Percentiles rank a stretch among this genome's conserved stretches.
phyloP scores from a whole-genome alignment of 2,797 vertebrate species.

The Bovichtus diacanthus region DNA sequence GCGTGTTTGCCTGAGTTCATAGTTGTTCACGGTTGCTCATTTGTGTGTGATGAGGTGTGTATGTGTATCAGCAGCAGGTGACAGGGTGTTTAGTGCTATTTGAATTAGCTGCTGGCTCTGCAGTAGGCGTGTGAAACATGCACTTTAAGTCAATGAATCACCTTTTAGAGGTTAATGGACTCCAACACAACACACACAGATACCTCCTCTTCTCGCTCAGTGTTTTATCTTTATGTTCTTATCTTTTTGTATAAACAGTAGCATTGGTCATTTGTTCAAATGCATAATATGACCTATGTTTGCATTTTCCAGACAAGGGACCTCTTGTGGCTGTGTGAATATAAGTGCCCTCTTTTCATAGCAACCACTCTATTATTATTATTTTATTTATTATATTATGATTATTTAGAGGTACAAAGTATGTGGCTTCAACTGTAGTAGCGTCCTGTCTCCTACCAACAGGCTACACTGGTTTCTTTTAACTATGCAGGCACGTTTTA shows the following conservation, averaged over 20 bases:
- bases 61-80: conserved; percentile 17
- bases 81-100: conserved; percentile 31
- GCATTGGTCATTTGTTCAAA: not conserved
- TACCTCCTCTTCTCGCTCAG: not conserved
- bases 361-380: too few relatives aligned
- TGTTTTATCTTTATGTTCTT: conserved; percentile 3
- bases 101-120: conserved; percentile 47
- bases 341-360: not conserved
- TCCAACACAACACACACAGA: conserved; percentile 23
- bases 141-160: conserved; percentile 53
- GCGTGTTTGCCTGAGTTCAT: not conserved
- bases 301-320: not conserved
- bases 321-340: not conserved
- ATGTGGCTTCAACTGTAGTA: not conserved
- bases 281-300: not conserved
- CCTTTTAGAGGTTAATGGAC: conserved; percentile 56
- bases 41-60: conserved; percentile 29
- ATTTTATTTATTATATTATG: too few relatives aligned
- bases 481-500: not conserved
- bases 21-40: conserved; percentile 1
- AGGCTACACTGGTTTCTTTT: not conserved
- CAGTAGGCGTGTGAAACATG: conserved; percentile 43
- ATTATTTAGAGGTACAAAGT: not conserved
- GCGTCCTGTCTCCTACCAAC: not conserved
- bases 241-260: not conserved